A percentile compares a stretch with the other conserved stretches of the same genome.
phyloP scores from a whole-genome alignment of 1,140 invertebrate genomes.

The Oncopeltus fasciatus region DNA sequence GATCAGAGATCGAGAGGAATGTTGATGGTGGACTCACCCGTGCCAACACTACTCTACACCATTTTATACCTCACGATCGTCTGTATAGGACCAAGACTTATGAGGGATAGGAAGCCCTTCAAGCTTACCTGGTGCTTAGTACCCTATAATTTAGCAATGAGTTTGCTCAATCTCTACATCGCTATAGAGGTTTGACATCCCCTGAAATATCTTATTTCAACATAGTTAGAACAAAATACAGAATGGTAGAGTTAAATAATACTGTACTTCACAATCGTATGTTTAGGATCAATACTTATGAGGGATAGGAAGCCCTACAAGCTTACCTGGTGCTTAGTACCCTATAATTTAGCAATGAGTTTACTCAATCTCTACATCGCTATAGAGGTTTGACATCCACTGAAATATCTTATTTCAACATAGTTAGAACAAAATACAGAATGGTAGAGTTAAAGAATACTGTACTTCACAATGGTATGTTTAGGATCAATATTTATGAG shows the following conservation, averaged over 20 bases:
- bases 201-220: too few species aligned
- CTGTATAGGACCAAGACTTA: slow-evolving; percentile 63
- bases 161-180: slow-evolving; percentile 72
- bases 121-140: slow-evolving; percentile 62
- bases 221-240: too few species aligned
- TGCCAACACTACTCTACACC: slow-evolving; percentile 59
- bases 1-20: slow-evolving; percentile 71
- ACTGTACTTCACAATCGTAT: slow-evolving; percentile 66
- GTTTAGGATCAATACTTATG: slow-evolving; percentile 70
- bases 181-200: slow-evolving; percentile 52
- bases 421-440: too few species aligned
- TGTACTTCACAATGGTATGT: slow-evolving; percentile 69
- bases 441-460: too few species aligned
- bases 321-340: slow-evolving; percentile 59
- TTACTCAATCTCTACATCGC: slow-evolving; percentile 74
- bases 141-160: slow-evolving; percentile 75
- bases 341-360: slow-evolving; percentile 77
- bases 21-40: slow-evolving; percentile 66
- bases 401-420: too few species aligned
- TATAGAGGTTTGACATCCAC: slow-evolving; percentile 48
- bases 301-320: slow-evolving; percentile 61
- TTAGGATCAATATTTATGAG: slow-evolving; percentile 70
- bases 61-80: slow-evolving; percentile 65
- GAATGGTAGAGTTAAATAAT: too few species aligned
- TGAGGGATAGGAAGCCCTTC: slow-evolving; percentile 67